Conservation (phyloP, 2,888 invertebrate species). For the Kuschelorhynchus macadamiae region DNA sequence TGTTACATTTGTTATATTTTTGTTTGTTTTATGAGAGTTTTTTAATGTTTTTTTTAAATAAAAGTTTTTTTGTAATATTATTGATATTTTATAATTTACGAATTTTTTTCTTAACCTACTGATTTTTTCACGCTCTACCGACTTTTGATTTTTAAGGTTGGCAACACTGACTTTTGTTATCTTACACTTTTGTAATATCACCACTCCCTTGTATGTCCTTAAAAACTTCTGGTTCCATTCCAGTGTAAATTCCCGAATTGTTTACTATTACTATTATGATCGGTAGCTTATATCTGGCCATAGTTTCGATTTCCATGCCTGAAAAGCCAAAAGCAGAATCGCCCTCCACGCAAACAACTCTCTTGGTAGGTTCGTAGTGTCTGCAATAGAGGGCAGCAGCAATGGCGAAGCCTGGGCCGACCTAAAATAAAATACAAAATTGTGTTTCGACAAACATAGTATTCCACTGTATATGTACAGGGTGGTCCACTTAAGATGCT, state of each 20-base stretch:
- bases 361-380: constrained; percentile 83
- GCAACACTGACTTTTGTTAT: no score
- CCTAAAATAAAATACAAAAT: constrained; percentile 63
- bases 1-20: no score
- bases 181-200: constrained; percentile 83
- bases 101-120: no score
- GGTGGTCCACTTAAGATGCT: no score
- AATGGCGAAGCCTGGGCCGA: constrained; percentile 91
- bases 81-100: no score
- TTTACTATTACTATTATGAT: constrained; percentile 92
- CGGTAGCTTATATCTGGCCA: constrained; percentile 93
- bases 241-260: constrained; percentile 95
- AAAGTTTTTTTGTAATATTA: no score
- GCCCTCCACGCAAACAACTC: constrained; percentile 94
- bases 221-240: constrained; percentile 84
- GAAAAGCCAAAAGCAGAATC: constrained; percentile 99
- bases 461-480: no score
- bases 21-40: no score
- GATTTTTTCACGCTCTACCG: no score
- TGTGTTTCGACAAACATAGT: no score
- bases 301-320: constrained; percentile 98
- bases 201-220: constrained; percentile 78
- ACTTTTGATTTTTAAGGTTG: no score
- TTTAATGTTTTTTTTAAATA: no score
- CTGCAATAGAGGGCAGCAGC: constrained; percentile 93